Conservation (phyloP, 2,797 vertebrate species). For the Miichthys miiuy region DNA sequence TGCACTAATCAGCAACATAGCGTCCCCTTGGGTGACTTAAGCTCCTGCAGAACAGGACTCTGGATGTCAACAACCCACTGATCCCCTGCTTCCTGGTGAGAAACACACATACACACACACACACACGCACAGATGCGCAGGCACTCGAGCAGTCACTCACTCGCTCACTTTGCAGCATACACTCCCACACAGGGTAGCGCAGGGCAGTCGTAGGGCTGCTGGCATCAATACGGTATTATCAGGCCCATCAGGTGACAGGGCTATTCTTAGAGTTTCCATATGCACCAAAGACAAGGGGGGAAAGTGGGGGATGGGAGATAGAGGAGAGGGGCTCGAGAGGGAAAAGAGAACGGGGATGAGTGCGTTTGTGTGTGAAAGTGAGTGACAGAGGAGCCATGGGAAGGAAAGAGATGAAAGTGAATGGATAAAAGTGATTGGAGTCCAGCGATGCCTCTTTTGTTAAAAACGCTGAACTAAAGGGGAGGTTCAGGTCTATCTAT, state of each 20-base stretch:
- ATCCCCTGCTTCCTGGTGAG: constrained; percentile 54
- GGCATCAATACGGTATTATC: constrained; percentile 81
- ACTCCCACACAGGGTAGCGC: constrained; percentile 38
- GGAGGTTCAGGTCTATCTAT: not conserved
- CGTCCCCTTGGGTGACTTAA: constrained; percentile 59
- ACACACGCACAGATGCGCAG: constrained; percentile 26
- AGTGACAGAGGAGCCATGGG: constrained; percentile 12
- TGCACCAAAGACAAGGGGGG: constrained; percentile 46
- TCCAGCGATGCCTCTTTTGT: not conserved
- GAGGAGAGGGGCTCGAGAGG: constrained; percentile 20
- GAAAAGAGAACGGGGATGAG: constrained; percentile 19
- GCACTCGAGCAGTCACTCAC: constrained; percentile 45
- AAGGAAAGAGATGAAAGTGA: not conserved
- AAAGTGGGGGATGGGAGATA: not conserved
- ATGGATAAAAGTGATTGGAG: constrained; percentile 4
- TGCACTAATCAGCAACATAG: constrained; percentile 61
- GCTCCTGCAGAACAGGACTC: constrained; percentile 62
- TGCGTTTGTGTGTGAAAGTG: not conserved
- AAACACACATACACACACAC: constrained; percentile 31
- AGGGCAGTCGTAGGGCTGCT: constrained; percentile 58
- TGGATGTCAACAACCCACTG: constrained; percentile 67
- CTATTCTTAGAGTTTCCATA: constrained; percentile 86
- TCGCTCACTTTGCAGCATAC: constrained; percentile 54
- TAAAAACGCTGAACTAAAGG: constrained; percentile 4
- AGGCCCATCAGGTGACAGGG: constrained; percentile 79